These are phyloP conservation scores for Pachyrhynchus sulphureomaculatus DNA, from an alignment of 1,140 invertebrate species.

Conservation along the genomic window DNA sequence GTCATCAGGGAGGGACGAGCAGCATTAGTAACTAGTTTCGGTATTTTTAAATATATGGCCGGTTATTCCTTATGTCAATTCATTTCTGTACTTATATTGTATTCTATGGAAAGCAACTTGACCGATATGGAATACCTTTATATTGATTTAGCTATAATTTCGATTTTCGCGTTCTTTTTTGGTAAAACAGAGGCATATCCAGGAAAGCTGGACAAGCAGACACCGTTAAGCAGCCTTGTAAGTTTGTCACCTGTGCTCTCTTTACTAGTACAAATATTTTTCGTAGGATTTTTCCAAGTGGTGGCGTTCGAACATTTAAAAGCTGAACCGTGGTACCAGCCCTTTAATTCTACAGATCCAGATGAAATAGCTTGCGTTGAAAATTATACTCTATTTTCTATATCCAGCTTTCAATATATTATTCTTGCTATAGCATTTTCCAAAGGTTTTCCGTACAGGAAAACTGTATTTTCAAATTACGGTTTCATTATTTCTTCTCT, in stretches of 20 bases:
- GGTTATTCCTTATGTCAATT: constrained; percentile 82
- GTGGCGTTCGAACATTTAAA: constrained; percentile 65
- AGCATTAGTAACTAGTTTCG: constrained; percentile 93
- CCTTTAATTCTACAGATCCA: constrained; percentile 56
- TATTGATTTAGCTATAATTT: constrained; percentile 79
- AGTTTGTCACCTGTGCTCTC: constrained; percentile 68
- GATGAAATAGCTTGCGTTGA: constrained; percentile 65
- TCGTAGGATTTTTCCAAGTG: constrained; percentile 70
- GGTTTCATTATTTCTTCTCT: constrained; percentile 66
- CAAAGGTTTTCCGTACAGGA: constrained; percentile 85
- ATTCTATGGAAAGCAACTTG: constrained; percentile 78
- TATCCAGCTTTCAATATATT: constrained; percentile 94
- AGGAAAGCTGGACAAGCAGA: constrained; percentile 65
- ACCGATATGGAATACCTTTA: constrained; percentile 84
- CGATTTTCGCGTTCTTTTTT: constrained; percentile 82
- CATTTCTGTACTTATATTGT: constrained; percentile 86
- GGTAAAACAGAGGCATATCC: constrained; percentile 76
- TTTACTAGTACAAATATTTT: constrained; percentile 69
- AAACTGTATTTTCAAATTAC: constrained; percentile 77
- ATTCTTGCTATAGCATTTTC: constrained; percentile 88
- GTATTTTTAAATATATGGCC: constrained; percentile 93
- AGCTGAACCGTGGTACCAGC: constrained; percentile 71
- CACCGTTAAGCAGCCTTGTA: constrained; percentile 69
- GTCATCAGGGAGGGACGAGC: constrained; percentile 93
- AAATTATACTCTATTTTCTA: constrained; percentile 82